Evolutionary conservation across 2,888 invertebrate genomes (phyloP), one percentile per base, ranked within the genome.

Genomic region (Tigriopus californicus): DNA sequence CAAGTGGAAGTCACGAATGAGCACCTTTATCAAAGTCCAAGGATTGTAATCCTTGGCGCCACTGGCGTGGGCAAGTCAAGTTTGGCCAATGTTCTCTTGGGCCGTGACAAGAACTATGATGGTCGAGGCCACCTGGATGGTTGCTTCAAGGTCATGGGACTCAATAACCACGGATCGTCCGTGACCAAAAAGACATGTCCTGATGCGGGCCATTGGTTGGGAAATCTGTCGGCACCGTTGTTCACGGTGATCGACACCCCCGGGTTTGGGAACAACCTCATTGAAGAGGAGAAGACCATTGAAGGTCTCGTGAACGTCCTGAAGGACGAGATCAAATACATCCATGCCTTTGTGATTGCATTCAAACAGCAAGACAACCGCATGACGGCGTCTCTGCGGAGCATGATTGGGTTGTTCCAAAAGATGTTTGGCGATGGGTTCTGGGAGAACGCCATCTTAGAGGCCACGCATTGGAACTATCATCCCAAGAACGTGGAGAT

Each of bases 211-310:
- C 47, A 58, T 40, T 58, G 15, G 10, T 12, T 58, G 33, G 58
- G 58, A 11, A 46, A 58, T 40, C 20, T 15, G 10, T 46, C 44
- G 11, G 18, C 15, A n/a, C 57, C 57, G 5, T 13, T 20, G 33
- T 48, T 58, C 40, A 58, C 58, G n/a, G 24, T 58, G 49, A 58
- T 58, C 15, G 58, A 58, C 40, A 58, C 58, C 13, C 58, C 58
- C 15, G 58, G 58, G 11, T 58, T 58, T 33, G 58, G 58, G n/a
- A 40, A 48, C 40, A 47, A 58, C 18, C 40, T 48, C 10, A 40
- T 49, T 15, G 40, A 58, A 41, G 58, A 58, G 49, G 49, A 49
- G 49, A 49, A 58, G 58, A 58, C 58, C 15, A 58, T 58, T 10
- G 48, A 58, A 40, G 24, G 22, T 40, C 40, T 58, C 25, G 58